Evolutionary conservation across 1,140 invertebrate species (phyloP).

Genomic region (Acromyrmex heyeri): DNA sequence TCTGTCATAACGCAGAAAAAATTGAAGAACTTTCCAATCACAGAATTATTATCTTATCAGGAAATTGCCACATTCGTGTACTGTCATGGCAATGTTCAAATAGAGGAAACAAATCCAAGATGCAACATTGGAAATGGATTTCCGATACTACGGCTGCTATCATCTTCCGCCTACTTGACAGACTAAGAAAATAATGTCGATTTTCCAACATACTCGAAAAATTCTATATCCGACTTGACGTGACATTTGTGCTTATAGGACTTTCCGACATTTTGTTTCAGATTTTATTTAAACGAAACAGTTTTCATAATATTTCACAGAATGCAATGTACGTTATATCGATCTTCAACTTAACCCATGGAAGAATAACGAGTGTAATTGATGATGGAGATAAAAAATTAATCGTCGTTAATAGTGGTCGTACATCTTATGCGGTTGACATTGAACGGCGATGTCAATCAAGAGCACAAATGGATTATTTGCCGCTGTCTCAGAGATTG

Average conservation of each 20-base stretch:
- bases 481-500: constrained; percentile 60
- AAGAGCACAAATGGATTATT: constrained; percentile 60
- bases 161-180: constrained; percentile 57
- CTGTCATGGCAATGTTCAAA: constrained; percentile 52
- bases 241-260: constrained; percentile 42
- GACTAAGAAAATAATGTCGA: constrained; percentile 64
- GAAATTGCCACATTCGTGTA: constrained; percentile 46
- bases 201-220: constrained; percentile 56
- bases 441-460: constrained; percentile 52
- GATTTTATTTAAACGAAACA: constrained; percentile 39
- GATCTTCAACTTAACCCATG: neutral
- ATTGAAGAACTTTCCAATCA: constrained; percentile 8
- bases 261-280: constrained; percentile 24
- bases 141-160: constrained; percentile 56
- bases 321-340: neutral
- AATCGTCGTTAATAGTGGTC: constrained; percentile 16
- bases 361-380: neutral
- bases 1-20: neutral
- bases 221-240: constrained; percentile 53
- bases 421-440: constrained; percentile 39
- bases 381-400: neutral
- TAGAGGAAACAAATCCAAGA: constrained; percentile 61
- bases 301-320: constrained; percentile 19
- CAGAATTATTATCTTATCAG: constrained; percentile 47
- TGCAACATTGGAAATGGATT: constrained; percentile 76